Conservation (phyloP, 2,113 vertebrate species). For the Hiodon tergisus region DNA sequence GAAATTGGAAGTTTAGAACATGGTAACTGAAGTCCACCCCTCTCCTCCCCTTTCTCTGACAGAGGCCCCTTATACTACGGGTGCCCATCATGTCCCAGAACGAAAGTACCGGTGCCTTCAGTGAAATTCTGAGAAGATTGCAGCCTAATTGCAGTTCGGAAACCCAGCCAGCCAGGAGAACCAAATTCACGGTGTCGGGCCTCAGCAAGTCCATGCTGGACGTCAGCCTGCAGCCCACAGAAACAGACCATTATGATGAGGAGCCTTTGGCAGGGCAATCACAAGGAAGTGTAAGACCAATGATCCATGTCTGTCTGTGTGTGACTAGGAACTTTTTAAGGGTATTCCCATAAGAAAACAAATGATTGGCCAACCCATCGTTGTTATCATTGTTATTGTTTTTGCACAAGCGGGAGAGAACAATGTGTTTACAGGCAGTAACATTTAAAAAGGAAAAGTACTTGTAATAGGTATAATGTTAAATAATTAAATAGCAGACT, state of each 20-base stretch:
- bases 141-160: slow-evolving; percentile 17
- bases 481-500: too few species aligned
- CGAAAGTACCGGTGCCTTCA: slow-evolving; percentile 45
- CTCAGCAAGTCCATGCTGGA: slow-evolving; percentile 53
- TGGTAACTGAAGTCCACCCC: not conserved
- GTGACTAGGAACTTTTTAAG: not conserved
- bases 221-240: slow-evolving; percentile 30
- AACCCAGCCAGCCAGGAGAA: slow-evolving; percentile 3
- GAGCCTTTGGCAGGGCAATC: slow-evolving; percentile 27
- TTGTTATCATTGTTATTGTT: too few species aligned
- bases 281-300: slow-evolving; percentile 39
- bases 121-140: slow-evolving; percentile 52
- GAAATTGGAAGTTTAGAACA: too few species aligned
- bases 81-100: slow-evolving; percentile 31
- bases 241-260: slow-evolving; percentile 9
- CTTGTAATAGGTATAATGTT: too few species aligned
- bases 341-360: too few species aligned
- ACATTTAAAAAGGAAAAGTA: too few species aligned
- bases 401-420: too few species aligned
- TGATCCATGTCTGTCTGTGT: not conserved
- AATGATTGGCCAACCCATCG: too few species aligned
- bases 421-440: too few species aligned
- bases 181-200: slow-evolving; percentile 17
- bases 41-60: slow-evolving; percentile 10
- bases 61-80: slow-evolving; percentile 54